These are phyloP conservation scores for Oryctes rhinoceros DNA, from an alignment of 1,140 invertebrate genomes.

Conservation along the genomic window DNA sequence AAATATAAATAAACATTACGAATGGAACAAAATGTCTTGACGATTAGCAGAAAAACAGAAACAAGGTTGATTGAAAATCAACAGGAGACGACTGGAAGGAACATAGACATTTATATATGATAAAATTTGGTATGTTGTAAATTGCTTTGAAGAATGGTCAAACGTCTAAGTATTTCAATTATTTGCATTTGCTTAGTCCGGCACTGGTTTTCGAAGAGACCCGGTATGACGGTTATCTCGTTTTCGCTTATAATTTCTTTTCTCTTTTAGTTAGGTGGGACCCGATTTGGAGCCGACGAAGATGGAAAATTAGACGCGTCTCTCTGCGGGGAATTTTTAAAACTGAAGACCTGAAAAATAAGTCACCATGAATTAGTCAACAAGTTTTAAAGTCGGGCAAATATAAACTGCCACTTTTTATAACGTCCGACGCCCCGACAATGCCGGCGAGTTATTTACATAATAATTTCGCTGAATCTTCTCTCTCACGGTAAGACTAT, in stretches of 20 bases:
- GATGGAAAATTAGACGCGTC: not conserved
- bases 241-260: slow-evolving; percentile 24
- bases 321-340: slow-evolving; percentile 43
- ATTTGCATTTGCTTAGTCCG: not conserved
- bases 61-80: no score
- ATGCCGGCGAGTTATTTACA: slow-evolving; percentile 55
- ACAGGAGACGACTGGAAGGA: no score
- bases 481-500: slow-evolving; percentile 42
- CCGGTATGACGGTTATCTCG: not conserved
- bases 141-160: no score
- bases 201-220: not conserved
- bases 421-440: slow-evolving; percentile 8
- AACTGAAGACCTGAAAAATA: slow-evolving; percentile 46
- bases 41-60: no score
- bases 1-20: no score
- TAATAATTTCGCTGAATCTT: slow-evolving; percentile 51
- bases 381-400: slow-evolving; percentile 56
- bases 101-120: no score
- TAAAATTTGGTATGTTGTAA: no score
- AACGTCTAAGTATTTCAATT: no score
- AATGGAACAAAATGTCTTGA: no score
- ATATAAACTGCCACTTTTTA: slow-evolving; percentile 59
- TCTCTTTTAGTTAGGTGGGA: slow-evolving; percentile 35
- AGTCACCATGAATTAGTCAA: slow-evolving; percentile 59
- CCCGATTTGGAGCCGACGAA: slow-evolving; percentile 7